Evolutionary conservation across 2,113 vertebrate genomes (phyloP).

Genomic region (Equus przewalskii): DNA sequence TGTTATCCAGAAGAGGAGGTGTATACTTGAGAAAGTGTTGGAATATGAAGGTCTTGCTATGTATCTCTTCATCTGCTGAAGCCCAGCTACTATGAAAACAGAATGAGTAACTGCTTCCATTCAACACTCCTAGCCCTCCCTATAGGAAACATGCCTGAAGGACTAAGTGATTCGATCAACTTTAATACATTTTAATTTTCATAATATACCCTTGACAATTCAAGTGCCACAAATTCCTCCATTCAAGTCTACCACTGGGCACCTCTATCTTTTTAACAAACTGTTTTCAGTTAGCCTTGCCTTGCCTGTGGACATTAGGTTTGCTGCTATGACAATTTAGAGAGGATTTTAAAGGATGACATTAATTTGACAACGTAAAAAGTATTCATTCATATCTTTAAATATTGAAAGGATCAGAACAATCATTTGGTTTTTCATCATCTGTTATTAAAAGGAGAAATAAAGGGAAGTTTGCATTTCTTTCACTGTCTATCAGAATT

Average conservation of each 20-base stretch:
- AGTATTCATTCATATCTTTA: background rate
- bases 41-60: slow-evolving; percentile 29
- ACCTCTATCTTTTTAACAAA: background rate
- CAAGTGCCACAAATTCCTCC: background rate
- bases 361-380: slow-evolving; percentile 13
- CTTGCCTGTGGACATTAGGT: background rate
- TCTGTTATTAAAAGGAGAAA: background rate
- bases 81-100: background rate
- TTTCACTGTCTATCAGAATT: background rate
- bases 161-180: slow-evolving; percentile 33
- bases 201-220: slow-evolving; percentile 36
- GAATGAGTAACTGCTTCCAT: slow-evolving; percentile 30
- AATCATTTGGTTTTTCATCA: background rate
- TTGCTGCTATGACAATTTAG: background rate
- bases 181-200: slow-evolving; percentile 34
- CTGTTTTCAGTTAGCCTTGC: background rate
- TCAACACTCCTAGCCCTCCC: background rate
- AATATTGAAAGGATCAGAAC: background rate
- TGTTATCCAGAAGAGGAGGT: background rate
- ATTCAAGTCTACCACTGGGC: background rate
- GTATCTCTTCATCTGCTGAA: background rate
- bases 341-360: slow-evolving; percentile 6
- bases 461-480: background rate
- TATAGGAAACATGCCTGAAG: background rate
- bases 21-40: slow-evolving; percentile 14